A percentile compares a stretch with the other conserved stretches of the same genome.
These are phyloP conservation scores for Scrobipalpa atriplicella DNA, from an alignment of 2,888 invertebrate genomes.

Conservation along the genomic window DNA sequence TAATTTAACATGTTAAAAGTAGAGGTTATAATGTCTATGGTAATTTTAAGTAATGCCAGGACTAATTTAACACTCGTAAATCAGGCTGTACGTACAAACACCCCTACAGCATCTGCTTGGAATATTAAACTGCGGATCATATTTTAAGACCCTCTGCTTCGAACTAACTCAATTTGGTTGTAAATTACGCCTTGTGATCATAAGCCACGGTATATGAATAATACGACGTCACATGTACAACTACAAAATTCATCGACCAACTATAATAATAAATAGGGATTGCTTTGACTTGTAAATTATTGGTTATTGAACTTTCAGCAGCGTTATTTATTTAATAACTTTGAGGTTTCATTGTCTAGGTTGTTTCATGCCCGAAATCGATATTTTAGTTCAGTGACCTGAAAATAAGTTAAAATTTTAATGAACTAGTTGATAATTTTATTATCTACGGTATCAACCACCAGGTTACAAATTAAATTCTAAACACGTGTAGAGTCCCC, in stretches of 20 bases:
- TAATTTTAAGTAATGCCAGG: too few species aligned
- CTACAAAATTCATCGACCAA: neutral
- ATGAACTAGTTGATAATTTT: constrained; percentile 2
- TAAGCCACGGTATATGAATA: neutral
- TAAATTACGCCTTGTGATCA: neutral
- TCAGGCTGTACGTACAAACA: too few species aligned
- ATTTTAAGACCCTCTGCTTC: neutral
- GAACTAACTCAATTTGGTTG: neutral
- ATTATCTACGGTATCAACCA: constrained; percentile 8
- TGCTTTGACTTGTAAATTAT: neutral
- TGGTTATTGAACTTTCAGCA: neutral
- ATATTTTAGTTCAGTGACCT: neutral
- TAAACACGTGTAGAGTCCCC: neutral
- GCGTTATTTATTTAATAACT: neutral
- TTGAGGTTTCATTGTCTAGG: neutral
- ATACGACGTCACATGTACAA: neutral
- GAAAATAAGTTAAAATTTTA: neutral
- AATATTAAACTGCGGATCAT: neutral
- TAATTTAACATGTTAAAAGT: too few species aligned
- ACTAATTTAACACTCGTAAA: neutral
- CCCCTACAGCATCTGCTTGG: neutral
- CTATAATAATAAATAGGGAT: too few species aligned
- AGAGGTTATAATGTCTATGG: too few species aligned
- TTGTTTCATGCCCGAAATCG: constrained; percentile 2
- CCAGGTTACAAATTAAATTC: neutral